Evolutionary conservation across 2,888 invertebrate species (phyloP), one percentile per base, ranked within the genome.

Genomic region (Nemotelus nigrinus): DNA sequence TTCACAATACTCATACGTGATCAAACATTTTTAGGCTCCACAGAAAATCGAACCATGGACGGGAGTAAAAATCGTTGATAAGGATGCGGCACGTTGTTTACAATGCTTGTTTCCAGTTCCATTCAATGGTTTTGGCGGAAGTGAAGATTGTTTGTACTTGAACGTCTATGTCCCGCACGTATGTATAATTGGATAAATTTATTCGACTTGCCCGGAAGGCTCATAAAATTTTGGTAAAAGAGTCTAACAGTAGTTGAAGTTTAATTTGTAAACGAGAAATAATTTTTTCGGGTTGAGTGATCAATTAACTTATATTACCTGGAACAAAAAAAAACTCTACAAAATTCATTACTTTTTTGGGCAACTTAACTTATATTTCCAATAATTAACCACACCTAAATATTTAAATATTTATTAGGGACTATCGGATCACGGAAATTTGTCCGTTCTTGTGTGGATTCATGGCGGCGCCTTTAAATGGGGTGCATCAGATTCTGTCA

Each of bases 401-500:
- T 25, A 25, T 25, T 25, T 25, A 25, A 25, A 25, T 25, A 25
- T 25, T 25, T 25, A 25, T 25, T 25, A 25, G 25, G 25, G 25
- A 25, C 2, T 43, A n/a, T 4, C 39, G 63, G 43, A 63, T n/a
- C 63, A 43, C 43, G 41, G 4, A 4, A 39, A 43, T 8, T 44
- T 74, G n/a, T 84, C 85, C 2, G 87, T 87, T 2, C 84, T 88
- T 83, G 84, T 87, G 2, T 86, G 83, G 77, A 84, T 87, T 50
- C 87, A 87, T 80, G 87, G 86, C 77, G 88, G 88, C 1, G 89
- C 88, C 2, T 90, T 89, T 80, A 86, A 88, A 2, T 87, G 88
- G 80, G 90, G 90, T 0, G 88, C 88, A 0, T 89, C 89, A 10
- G 89, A 89, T 81, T 84, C 88, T 39, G 89, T 89, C 82, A 84